Base-by-base conservation (phyloP, 2,797 vertebrate species). In the Lepilemur septentrionalis region DNA sequence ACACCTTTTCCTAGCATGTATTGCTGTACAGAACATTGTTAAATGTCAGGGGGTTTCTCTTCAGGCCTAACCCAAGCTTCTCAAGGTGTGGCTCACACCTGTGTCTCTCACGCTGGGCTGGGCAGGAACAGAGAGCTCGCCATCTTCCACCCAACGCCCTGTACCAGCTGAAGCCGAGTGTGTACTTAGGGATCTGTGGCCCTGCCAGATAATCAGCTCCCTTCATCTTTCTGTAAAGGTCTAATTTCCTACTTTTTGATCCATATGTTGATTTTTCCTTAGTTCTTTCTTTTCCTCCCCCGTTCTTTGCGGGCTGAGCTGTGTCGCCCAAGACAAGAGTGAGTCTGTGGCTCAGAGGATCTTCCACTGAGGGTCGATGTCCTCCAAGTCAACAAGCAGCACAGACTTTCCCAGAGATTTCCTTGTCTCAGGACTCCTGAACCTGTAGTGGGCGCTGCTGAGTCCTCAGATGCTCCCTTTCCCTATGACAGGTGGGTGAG, bases 91-190 rank as follows among this genome's bases (percentile, higher is more conserved):
- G 38, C 17, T 70, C 22, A 7, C 15, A 25, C 32, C 38, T 4
- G 10, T 0, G 15, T n/a, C 35, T 35, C 13, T 69, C 25, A 18
- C 2, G 5, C 81, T 46, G 15, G 5, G 48, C 12, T 8, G 7
- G 4, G 7, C 0, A 1, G 52, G 23, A 13, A 20, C 8, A 2
- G 46, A 69, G 46, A 78, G 38, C 11, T 0, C 11, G 7, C 25
- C 17, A 2, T n/a, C n/a, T 73, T 63, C 23, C 20, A 14, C 18
- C 25, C 8, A 35, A 46, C 6, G 61, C 2, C 3, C 11, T 87
- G n/a, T 48, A n/a, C 6, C 32, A 1, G 5, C 25, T 10, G 41
- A 67, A n/a, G 80, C 30, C 1, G 8, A 50, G 18, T 32, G 57
- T 59, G 65, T 38, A 9, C 32, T 20, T 18, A 35, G 32, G 32